These are phyloP conservation scores for Spodoptera frugiperda DNA, from an alignment of 1,140 invertebrate species.

Conservation along the genomic window DNA sequence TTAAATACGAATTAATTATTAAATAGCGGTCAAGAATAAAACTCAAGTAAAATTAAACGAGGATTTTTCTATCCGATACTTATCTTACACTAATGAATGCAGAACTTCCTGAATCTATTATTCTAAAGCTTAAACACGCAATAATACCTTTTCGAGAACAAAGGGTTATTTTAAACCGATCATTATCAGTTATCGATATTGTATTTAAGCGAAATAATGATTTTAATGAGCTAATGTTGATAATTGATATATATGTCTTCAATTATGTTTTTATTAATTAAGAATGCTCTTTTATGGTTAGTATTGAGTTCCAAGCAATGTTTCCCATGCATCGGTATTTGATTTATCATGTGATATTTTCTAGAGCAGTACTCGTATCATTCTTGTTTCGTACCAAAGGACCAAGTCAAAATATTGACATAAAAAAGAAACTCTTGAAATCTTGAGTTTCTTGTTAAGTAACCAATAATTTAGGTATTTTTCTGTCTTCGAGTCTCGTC, in stretches of 20 bases:
- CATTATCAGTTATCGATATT: conserved; percentile 4
- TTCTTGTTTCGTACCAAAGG: too few relatives aligned
- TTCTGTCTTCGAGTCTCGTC: too few relatives aligned
- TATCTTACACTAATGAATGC: conserved; percentile 9
- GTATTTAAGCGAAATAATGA: conserved; percentile 3
- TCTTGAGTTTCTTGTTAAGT: too few relatives aligned
- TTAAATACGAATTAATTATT: neutral
- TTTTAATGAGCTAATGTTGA: neutral
- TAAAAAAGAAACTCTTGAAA: too few relatives aligned
- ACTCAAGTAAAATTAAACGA: neutral
- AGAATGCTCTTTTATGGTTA: conserved; percentile 9
- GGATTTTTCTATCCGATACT: conserved; percentile 2
- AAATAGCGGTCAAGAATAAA: neutral
- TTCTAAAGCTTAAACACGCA: conserved; percentile 7
- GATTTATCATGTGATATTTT: neutral
- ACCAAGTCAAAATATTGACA: too few relatives aligned
- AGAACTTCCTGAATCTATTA: conserved; percentile 31
- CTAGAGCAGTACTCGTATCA: too few relatives aligned
- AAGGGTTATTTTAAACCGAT: conserved; percentile 16
- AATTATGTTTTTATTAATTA: conserved; percentile 28
- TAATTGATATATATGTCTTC: conserved; percentile 22
- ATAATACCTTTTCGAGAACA: conserved; percentile 30
- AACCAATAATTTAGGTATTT: too few relatives aligned
- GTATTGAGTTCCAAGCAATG: neutral
- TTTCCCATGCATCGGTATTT: conserved; percentile 11